Conservation (phyloP, 2,888 invertebrate genomes). For the Drosophila suboccidentalis region DNA sequence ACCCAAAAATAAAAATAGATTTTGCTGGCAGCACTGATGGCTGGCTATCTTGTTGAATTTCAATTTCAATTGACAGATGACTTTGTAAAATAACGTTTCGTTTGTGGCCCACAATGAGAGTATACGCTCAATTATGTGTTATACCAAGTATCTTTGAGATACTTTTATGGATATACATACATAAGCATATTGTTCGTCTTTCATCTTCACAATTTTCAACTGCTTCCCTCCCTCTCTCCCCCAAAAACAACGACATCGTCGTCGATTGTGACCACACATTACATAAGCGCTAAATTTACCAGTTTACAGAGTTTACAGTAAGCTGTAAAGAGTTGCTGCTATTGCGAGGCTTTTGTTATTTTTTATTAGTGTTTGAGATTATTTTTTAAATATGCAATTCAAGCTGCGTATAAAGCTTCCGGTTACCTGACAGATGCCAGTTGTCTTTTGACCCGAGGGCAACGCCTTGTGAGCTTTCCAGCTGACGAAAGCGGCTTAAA, state of each 20-base stretch:
- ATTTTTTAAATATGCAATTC: constrained; percentile 71
- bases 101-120: neutral
- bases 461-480: constrained; percentile 14
- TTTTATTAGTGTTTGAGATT: constrained; percentile 75
- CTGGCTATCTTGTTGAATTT: constrained; percentile 20
- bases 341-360: constrained; percentile 58
- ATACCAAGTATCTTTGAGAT: constrained; percentile 28
- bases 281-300: constrained; percentile 78
- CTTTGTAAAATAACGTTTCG: constrained; percentile 5
- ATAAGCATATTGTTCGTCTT: constrained; percentile 22
- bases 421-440: constrained; percentile 40
- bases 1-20: too few species aligned
- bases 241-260: constrained; percentile 16
- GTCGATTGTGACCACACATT: constrained; percentile 57
- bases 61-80: constrained; percentile 37
- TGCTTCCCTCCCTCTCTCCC: constrained; percentile 7
- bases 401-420: constrained; percentile 47
- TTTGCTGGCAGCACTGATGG: too few species aligned
- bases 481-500: neutral
- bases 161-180: constrained; percentile 12
- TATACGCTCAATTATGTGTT: constrained; percentile 20
- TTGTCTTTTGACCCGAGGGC: constrained; percentile 44
- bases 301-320: constrained; percentile 63
- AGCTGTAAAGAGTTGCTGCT: constrained; percentile 11
- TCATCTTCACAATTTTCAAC: constrained; percentile 48